Percentiles rank a stretch among this genome's conserved stretches.
Evolutionary conservation across 2,113 vertebrate species (phyloP).

Genomic region (Stictonetta naevosa): DNA sequence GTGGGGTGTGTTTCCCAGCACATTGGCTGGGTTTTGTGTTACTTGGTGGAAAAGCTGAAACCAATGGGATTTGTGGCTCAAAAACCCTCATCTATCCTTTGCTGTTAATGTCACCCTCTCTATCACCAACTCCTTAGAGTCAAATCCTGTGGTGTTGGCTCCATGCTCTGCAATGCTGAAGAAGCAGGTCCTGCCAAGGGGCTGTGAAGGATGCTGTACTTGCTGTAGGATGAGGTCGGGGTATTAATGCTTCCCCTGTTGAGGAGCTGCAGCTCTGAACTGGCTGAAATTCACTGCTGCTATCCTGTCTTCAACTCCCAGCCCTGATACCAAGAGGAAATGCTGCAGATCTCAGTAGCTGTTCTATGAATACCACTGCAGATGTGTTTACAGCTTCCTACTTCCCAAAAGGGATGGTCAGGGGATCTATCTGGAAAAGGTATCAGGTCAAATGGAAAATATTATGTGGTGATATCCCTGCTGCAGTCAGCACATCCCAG

Average conservation of each 20-base stretch:
- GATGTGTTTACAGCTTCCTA: background rate
- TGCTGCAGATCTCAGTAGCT: background rate
- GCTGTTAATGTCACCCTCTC: background rate
- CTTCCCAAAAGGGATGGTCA: background rate
- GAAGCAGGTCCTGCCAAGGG: background rate
- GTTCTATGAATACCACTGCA: background rate
- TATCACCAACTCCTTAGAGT: background rate
- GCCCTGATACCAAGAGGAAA: background rate
- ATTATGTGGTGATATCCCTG: background rate
- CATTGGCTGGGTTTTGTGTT: background rate
- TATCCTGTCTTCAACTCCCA: too few relatives aligned
- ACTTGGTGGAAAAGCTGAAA: background rate
- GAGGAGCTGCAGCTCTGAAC: background rate
- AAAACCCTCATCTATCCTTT: background rate
- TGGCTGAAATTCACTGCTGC: background rate
- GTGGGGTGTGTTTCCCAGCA: background rate
- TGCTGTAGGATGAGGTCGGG: background rate
- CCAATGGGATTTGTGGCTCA: background rate
- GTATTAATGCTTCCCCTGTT: background rate
- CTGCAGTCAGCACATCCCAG: background rate
- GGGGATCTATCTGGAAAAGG: background rate
- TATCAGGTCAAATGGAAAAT: background rate
- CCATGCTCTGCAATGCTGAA: background rate
- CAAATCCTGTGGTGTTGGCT: background rate
- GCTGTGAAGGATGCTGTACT: background rate